Evolutionary conservation across 2,797 vertebrate species (phyloP), one percentile per base, ranked within the genome.

Genomic region (Silurus aristotelis): DNA sequence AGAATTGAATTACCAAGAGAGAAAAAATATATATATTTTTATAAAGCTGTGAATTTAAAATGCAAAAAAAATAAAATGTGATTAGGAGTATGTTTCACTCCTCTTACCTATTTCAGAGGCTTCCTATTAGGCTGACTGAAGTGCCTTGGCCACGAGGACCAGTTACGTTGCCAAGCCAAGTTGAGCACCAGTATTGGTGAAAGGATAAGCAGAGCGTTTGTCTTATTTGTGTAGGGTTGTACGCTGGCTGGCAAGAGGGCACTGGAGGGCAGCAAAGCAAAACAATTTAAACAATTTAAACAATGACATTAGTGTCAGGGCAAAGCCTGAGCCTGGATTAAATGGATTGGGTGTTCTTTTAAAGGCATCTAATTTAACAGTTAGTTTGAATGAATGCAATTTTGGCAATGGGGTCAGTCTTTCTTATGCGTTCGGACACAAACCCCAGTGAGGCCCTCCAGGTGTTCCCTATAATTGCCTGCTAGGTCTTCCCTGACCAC

Each of bases 1-100:
- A 94, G 79, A 85, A 95, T 91, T 93, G 88, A 94, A 95, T 96
- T 96, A 97, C 96, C 95, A 96, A 95, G 90, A 94, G 93, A 89
- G 63, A 86, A 31, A 75, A 87, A 92, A 46, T n/a, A n/a, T n/a
- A 70, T 43, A 38, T 94, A 96, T 96, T 95, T 93, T 95, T 95
- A n/a, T 95, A 95, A 93, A 92, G 94, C 94, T 95, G 95, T 96
- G 95, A 97, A 96, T 95, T 93, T 85, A 92, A 83, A 67, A 88
- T 90, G 88, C 86, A 89, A 89, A 90, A 83, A 31, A 27, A n/a
- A 70, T 79, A n/a, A 79, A 38, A 38, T 38, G 38, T 38, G 38
- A 79, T 64, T 79, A 79, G 85, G 77, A 56, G 77, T 52, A 83
- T 56, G 38, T 78, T 80, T 79, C 64, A 58, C 80, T 85, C 85